A percentile compares a stretch with the other conserved stretches of the same genome.
phyloP scores from a whole-genome alignment of 1,140 invertebrate species.

The Formica selysi region DNA sequence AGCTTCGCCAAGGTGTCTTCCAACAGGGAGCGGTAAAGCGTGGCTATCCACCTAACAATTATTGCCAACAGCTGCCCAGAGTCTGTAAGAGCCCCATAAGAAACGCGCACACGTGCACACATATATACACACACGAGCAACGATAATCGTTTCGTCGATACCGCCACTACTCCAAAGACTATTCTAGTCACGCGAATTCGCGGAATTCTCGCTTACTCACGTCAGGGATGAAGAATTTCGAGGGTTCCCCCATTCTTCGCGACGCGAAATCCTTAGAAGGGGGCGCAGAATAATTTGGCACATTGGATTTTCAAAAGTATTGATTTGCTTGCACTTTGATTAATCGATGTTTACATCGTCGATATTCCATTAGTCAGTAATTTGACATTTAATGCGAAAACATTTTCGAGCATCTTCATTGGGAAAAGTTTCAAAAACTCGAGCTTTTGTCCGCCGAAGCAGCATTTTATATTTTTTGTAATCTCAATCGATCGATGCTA shows the following conservation, averaged over 20 bases:
- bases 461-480: background rate
- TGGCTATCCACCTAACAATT: constrained; percentile 46
- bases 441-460: background rate
- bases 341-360: background rate
- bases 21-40: constrained; percentile 35
- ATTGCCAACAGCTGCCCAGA: constrained; percentile 52
- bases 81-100: constrained; percentile 26
- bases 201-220: constrained; percentile 34
- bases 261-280: background rate
- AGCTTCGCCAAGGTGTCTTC: constrained; percentile 3
- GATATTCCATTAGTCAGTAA: background rate
- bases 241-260: background rate
- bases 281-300: background rate
- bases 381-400: background rate
- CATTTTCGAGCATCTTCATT: background rate
- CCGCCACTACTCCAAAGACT: constrained; percentile 15
- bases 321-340: background rate
- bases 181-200: constrained; percentile 62
- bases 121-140: background rate
- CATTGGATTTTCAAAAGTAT: background rate
- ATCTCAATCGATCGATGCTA: constrained; percentile 14
- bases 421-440: constrained; percentile 2
- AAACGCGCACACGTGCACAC: background rate
- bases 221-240: constrained; percentile 23
- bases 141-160: constrained; percentile 64